Conservation (phyloP, 2,888 invertebrate species). For the Athalia cordata region DNA sequence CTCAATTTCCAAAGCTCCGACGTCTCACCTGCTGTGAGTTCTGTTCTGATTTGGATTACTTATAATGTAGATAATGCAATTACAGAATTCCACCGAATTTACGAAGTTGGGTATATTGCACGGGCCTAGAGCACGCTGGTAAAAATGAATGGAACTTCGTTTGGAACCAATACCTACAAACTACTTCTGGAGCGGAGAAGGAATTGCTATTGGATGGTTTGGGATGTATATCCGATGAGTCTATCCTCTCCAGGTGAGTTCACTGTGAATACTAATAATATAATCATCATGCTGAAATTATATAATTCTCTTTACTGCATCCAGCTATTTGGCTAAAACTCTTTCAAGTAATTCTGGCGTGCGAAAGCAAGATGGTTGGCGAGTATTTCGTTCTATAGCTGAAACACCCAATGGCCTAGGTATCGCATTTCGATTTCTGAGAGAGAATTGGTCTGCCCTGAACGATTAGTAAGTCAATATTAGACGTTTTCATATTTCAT, state of each 20-base stretch:
- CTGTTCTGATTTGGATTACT: background rate
- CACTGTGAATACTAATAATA: conserved; percentile 55
- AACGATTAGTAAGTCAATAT: conserved; percentile 71
- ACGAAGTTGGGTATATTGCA: conserved; percentile 80
- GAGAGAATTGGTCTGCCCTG: conserved; percentile 74
- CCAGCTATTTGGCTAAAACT: conserved; percentile 75
- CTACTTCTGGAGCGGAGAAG: conserved; percentile 78
- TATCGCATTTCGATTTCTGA: conserved; percentile 78
- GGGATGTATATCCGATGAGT: conserved; percentile 72
- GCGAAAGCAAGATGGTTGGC: conserved; percentile 78
- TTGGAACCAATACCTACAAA: conserved; percentile 75
- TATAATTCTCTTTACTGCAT: background rate
- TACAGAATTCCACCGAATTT: conserved; percentile 79
- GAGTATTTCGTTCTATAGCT: conserved; percentile 77
- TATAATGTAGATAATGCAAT: conserved; percentile 44
- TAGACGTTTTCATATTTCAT: background rate
- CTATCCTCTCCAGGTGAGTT: conserved; percentile 67
- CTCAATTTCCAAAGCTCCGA: too few species aligned
- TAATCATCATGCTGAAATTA: background rate
- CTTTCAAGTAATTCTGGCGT: conserved; percentile 76
- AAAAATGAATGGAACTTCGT: conserved; percentile 82
- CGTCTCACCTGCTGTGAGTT: too few species aligned
- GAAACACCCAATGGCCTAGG: conserved; percentile 77
- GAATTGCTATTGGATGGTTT: conserved; percentile 76
- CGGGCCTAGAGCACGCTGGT: conserved; percentile 79